A percentile compares a stretch with the other conserved stretches of the same genome.
Evolutionary conservation across 2,888 invertebrate species (phyloP).

Genomic region (Brachyptera putata): DNA sequence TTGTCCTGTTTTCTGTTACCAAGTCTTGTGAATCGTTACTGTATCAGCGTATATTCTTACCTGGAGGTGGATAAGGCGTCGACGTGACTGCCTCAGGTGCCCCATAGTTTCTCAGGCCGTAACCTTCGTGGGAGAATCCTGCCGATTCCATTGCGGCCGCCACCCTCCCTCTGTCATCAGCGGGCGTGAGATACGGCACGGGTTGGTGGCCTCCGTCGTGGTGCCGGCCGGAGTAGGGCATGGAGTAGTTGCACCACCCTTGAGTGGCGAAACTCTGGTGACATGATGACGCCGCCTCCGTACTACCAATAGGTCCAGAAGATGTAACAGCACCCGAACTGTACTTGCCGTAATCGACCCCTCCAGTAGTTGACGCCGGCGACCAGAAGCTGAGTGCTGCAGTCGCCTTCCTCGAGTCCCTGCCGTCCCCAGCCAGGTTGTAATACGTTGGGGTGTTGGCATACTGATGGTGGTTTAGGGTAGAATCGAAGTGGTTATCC

Average conservation of each 20-base stretch:
- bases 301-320: conserved; percentile 6
- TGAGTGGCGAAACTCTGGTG: conserved; percentile 66
- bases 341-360: conserved; percentile 25
- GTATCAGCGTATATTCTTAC: too few species aligned
- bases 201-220: conserved; percentile 55
- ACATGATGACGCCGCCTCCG: conserved; percentile 45
- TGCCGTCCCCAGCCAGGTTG: conserved; percentile 63
- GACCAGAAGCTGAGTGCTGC: conserved; percentile 65
- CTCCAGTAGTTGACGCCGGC: conserved; percentile 49
- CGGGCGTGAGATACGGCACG: conserved; percentile 63
- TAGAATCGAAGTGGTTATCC: conserved; percentile 49
- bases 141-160: conserved; percentile 54
- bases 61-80: conserved; percentile 74
- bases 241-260: conserved; percentile 70
- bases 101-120: conserved; percentile 69
- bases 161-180: conserved; percentile 65
- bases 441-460: conserved; percentile 68
- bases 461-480: conserved; percentile 62
- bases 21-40: too few species aligned
- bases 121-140: conserved; percentile 69
- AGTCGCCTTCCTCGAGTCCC: conserved; percentile 54
- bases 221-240: conserved; percentile 56
- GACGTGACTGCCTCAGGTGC: conserved; percentile 68
- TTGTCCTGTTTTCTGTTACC: too few species aligned
- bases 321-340: conserved; percentile 16